A percentile compares a stretch with the other conserved stretches of the same genome.
Evolutionary conservation across 2,113 vertebrate species (phyloP).

Genomic region (Anoura caudifer): DNA sequence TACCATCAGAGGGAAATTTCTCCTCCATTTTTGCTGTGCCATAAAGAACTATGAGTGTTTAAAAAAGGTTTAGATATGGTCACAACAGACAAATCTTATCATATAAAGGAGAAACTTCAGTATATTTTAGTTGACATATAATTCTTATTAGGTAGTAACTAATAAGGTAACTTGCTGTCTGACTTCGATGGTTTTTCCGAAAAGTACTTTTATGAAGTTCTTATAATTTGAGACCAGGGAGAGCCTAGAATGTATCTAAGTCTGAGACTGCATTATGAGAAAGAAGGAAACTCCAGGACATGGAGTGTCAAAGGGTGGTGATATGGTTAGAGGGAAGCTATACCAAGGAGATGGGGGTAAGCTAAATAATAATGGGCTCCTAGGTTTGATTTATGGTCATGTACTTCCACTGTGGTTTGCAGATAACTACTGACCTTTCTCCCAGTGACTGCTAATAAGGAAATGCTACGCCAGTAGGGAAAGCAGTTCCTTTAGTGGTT

Average conservation of each 20-base stretch:
- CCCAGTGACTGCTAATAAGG: background rate
- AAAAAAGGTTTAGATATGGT: background rate
- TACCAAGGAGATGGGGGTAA: background rate
- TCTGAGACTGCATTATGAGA: constrained; percentile 8
- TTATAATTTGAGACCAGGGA: background rate
- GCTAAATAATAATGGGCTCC: background rate
- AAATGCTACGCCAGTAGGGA: background rate
- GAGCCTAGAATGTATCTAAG: background rate
- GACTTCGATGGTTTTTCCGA: background rate
- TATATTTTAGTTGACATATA: background rate
- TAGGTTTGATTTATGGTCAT: background rate
- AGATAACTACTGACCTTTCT: background rate
- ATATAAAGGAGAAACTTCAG: background rate
- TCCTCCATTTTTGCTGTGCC: background rate
- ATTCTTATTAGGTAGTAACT: background rate
- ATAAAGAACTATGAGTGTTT: background rate
- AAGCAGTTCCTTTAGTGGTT: background rate
- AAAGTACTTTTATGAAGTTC: background rate
- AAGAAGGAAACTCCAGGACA: background rate
- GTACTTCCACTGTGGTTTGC: background rate
- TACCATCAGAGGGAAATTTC: background rate
- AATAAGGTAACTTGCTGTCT: background rate
- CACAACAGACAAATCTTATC: background rate
- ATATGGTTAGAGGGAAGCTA: background rate
- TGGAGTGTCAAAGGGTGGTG: background rate